Percentiles rank a stretch among this genome's conserved stretches.
phyloP scores from a whole-genome alignment of 30 jellyfish, hydroid and myxozoan genomes.

The Chrysaora quinquecirrha region DNA sequence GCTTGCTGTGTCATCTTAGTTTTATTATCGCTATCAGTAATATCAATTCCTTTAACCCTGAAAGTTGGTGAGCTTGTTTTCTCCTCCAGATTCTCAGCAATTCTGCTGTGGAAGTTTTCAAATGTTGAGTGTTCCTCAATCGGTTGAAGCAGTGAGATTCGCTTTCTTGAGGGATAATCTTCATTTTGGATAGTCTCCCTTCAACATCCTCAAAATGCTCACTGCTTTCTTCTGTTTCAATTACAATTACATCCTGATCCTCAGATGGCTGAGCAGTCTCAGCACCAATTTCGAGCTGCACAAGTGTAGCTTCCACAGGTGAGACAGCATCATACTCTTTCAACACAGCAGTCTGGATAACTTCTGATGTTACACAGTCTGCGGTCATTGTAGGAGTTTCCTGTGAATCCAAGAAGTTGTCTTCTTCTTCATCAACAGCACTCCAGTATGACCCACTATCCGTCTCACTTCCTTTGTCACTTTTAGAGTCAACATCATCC shows the following conservation, averaged over 20 bases:
- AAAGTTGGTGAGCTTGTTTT: conserved; percentile 19
- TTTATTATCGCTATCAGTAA: not conserved
- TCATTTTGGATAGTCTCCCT: not conserved
- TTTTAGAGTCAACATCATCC: conserved; percentile 34
- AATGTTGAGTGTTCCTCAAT: conserved; percentile 25
- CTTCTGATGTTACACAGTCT: conserved; percentile 17
- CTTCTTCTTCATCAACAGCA: conserved; percentile 63
- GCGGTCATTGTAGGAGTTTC: conserved; percentile 7
- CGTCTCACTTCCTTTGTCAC: conserved; percentile 58
- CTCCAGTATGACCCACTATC: conserved; percentile 88
- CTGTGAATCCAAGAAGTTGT: conserved; percentile 18
- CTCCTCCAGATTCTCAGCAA: conserved; percentile 30
- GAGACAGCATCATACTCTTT: conserved; percentile 11
- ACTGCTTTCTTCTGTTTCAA: not conserved
- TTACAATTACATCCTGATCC: not conserved
- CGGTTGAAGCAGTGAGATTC: not conserved
- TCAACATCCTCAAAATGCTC: not conserved
- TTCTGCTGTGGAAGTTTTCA: conserved; percentile 6
- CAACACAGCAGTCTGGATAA: conserved; percentile 19
- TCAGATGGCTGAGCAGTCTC: too few species aligned
- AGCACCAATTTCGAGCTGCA: conserved; percentile 20
- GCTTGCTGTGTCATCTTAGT: not conserved
- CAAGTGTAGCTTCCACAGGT: conserved; percentile 10
- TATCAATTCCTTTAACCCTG: not conserved
- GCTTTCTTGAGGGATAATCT: not conserved